Evolutionary conservation across 2,797 vertebrate species (phyloP).

Genomic region (Karalla daura): DNA sequence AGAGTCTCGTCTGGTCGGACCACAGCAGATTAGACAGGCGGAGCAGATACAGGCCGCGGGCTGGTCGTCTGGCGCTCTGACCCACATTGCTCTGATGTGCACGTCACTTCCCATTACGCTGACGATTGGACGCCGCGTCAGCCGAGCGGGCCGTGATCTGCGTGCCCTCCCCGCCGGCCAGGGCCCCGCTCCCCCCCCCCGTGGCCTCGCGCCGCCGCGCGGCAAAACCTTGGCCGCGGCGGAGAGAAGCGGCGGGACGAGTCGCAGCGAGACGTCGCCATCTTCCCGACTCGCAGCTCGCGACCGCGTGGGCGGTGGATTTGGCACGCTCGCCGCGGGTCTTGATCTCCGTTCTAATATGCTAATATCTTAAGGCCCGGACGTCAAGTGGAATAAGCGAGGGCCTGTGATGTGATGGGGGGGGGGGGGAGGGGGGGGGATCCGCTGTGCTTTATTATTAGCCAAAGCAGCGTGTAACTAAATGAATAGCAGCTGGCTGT

Average conservation of each 20-base stretch:
- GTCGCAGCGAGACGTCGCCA: slow-evolving; percentile 42
- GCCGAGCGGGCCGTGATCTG: slow-evolving; percentile 65
- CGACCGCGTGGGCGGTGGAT: slow-evolving; percentile 23
- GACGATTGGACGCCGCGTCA: slow-evolving; percentile 74
- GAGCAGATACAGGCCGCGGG: slow-evolving; percentile 84
- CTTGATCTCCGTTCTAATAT: slow-evolving; percentile 53
- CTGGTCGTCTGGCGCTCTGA: slow-evolving; percentile 86
- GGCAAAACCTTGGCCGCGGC: slow-evolving; percentile 26
- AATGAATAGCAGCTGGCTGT: slow-evolving; percentile 12
- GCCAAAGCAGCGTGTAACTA: slow-evolving; percentile 16
- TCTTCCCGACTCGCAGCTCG: background rate
- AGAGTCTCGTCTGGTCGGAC: slow-evolving; percentile 83
- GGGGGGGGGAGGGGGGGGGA: too few species aligned
- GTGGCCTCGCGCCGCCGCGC: slow-evolving; percentile 44
- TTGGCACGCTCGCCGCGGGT: slow-evolving; percentile 32
- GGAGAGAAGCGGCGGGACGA: slow-evolving; percentile 54
- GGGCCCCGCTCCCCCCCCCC: slow-evolving; percentile 32
- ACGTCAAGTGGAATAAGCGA: slow-evolving; percentile 29
- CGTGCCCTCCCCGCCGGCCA: slow-evolving; percentile 63
- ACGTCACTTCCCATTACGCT: slow-evolving; percentile 84
- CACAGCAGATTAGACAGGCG: slow-evolving; percentile 88
- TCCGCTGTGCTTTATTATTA: slow-evolving; percentile 26
- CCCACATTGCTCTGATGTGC: slow-evolving; percentile 89
- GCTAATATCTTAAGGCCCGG: slow-evolving; percentile 19
- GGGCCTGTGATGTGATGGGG: slow-evolving; percentile 25